Percentiles rank a stretch among this genome's conserved stretches.
These are phyloP conservation scores for Brachyhypopomus occidentalis DNA, from an alignment of 2,113 vertebrate species.

Conservation along the genomic window DNA sequence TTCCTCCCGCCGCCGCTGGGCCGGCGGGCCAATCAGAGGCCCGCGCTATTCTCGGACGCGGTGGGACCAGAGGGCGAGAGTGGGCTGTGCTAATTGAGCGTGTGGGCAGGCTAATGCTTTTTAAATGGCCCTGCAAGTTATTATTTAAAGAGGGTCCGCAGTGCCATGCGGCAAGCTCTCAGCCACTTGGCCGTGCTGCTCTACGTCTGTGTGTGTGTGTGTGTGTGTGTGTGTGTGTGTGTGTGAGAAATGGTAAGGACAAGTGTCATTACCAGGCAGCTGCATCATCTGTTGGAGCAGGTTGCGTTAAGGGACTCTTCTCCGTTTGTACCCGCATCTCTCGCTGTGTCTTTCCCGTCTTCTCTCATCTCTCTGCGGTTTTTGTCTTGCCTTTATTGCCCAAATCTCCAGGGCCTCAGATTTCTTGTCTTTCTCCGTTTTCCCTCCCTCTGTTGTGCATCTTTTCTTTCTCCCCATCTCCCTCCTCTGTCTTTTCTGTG, in stretches of 20 bases:
- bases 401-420: too few relatives aligned
- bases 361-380: not conserved
- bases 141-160: conserved; percentile 72
- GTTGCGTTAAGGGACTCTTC: conserved; percentile 29
- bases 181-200: conserved; percentile 52
- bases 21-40: conserved; percentile 54
- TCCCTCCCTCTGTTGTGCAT: conserved; percentile 8
- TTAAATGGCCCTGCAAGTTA: conserved; percentile 76
- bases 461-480: not conserved
- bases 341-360: not conserved
- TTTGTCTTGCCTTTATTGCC: too few relatives aligned
- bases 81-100: conserved; percentile 75
- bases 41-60: conserved; percentile 69
- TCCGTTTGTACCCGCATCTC: too few relatives aligned
- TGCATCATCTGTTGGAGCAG: conserved; percentile 21
- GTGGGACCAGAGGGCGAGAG: conserved; percentile 69
- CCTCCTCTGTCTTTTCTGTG: not conserved
- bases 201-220: not conserved
- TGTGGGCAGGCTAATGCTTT: conserved; percentile 72
- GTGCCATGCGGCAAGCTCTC: conserved; percentile 55
- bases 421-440: not conserved
- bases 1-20: conserved; percentile 11
- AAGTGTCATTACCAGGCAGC: conserved; percentile 58
- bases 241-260: conserved; percentile 40
- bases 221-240: conserved; percentile 7